phyloP scores from a whole-genome alignment of 2,888 invertebrate species.

The Tetanocera ferruginea region DNA sequence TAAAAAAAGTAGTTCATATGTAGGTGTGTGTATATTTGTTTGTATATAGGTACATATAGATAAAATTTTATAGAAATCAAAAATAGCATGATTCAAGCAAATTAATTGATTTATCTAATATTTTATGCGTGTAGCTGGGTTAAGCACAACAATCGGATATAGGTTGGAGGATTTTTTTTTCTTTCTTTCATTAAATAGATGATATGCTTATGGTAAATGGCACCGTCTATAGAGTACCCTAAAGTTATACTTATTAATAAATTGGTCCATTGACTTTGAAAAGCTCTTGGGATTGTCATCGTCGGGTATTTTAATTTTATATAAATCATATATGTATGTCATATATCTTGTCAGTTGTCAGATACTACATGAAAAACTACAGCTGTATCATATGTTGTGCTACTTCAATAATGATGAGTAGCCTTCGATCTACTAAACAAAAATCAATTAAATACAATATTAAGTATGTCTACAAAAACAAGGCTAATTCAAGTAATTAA shows the following conservation, averaged over 20 bases:
- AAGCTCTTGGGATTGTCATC: conserved; percentile 24
- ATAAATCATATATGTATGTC: not conserved
- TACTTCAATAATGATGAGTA: no score
- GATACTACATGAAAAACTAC: not conserved
- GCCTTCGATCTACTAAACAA: not conserved
- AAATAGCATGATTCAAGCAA: no score
- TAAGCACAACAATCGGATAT: no score
- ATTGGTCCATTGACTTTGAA: conserved; percentile 23
- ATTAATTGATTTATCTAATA: no score
- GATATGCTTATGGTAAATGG: no score
- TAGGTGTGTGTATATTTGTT: not conserved
- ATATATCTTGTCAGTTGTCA: not conserved
- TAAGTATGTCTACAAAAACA: not conserved
- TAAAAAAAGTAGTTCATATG: not conserved
- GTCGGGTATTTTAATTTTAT: not conserved
- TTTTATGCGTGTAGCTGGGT: no score
- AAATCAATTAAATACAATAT: not conserved
- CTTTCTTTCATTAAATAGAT: no score
- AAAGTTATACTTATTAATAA: not conserved
- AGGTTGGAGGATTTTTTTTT: no score
- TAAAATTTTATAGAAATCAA: not conserved
- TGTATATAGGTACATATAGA: not conserved
- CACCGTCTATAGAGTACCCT: no score
- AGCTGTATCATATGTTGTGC: no score
- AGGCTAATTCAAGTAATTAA: conserved; percentile 11